phyloP scores from a whole-genome alignment of 2,888 invertebrate genomes.

The Ormyrus thymus region DNA sequence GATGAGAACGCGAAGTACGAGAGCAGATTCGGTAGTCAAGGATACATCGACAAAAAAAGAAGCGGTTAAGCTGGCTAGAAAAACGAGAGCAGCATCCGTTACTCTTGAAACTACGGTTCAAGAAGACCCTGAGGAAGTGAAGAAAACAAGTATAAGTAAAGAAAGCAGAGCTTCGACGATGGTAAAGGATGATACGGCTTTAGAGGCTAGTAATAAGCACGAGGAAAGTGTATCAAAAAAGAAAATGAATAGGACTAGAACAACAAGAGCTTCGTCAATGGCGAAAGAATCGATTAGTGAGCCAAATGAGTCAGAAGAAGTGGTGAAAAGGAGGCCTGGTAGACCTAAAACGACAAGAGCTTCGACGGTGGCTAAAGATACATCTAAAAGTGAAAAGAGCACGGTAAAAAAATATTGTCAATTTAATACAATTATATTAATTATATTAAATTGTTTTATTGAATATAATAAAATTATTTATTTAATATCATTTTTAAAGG shows the following conservation, averaged over 20 bases:
- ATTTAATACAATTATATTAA: no score
- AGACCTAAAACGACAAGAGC: slow-evolving; percentile 30
- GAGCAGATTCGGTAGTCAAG: slow-evolving; percentile 56
- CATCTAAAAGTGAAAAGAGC: no score
- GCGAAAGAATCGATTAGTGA: slow-evolving; percentile 48
- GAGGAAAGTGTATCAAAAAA: slow-evolving; percentile 20
- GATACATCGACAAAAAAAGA: neutral
- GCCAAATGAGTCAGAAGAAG: slow-evolving; percentile 1
- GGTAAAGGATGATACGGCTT: slow-evolving; percentile 20
- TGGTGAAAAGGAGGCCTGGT: neutral
- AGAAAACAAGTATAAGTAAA: neutral
- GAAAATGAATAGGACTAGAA: slow-evolving; percentile 1
- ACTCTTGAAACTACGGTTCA: neutral
- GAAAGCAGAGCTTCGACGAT: slow-evolving; percentile 43
- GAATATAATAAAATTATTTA: no score
- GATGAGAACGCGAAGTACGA: slow-evolving; percentile 15
- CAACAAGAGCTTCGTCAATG: slow-evolving; percentile 45
- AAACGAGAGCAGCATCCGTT: slow-evolving; percentile 43
- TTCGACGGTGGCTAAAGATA: slow-evolving; percentile 42
- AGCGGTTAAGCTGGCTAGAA: neutral
- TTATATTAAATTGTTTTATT: no score
- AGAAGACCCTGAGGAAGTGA: neutral
- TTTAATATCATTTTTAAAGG: no score
- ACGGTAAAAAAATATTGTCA: no score
- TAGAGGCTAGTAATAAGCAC: no score